Base-by-base conservation (phyloP, 2,113 vertebrate species). In the Oreocharis arfaki region DNA sequence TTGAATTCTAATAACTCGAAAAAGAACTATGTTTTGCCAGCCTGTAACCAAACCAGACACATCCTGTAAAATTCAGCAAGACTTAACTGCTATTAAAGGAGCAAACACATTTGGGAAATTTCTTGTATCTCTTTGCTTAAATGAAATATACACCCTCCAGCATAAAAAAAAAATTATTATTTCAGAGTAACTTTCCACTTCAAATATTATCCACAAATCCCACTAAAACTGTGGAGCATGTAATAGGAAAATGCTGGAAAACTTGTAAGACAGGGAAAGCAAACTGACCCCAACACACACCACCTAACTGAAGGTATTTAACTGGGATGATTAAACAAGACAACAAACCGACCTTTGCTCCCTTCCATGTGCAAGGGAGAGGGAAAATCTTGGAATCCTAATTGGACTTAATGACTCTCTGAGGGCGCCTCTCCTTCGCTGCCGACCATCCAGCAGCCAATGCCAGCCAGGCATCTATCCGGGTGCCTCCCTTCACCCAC, bases 371-470 rank as follows among this genome's bases (percentile, higher is more conserved):
- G 71, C 91, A 68, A 37, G 6, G 49, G 59, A 76, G 83, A 20
- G 10, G n/a, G 50, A 67, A 67, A 21, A 65, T 68, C 73, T 71
- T 14, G 6, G 74, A 56, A 88, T 89, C 52, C 80, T 59, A 60
- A 63, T 1, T 26, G 60, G 91, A 26, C 44, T 90, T 90, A 69
- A 77, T 46, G 73, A 80, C 44, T 41, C 61, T 92, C 76, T 86
- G 87, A 93, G 92, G 68, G 86, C 56, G 83, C 75, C 3, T 46
- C 79, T 96, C 91, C 86, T 65, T 65, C 5, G 0, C 90, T 83
- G 84, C 88, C 18, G 83, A 77, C 76, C 88, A 46, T n/a, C 67
- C 5, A 4, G 71, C 91, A 95, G 89, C 95, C 95, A 97, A 92
- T 95, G 93, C 80, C 80, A 92, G 86, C 21, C 83, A 71, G 32